phyloP scores from a whole-genome alignment of 2,113 vertebrate genomes.

The Piprites chloris region DNA sequence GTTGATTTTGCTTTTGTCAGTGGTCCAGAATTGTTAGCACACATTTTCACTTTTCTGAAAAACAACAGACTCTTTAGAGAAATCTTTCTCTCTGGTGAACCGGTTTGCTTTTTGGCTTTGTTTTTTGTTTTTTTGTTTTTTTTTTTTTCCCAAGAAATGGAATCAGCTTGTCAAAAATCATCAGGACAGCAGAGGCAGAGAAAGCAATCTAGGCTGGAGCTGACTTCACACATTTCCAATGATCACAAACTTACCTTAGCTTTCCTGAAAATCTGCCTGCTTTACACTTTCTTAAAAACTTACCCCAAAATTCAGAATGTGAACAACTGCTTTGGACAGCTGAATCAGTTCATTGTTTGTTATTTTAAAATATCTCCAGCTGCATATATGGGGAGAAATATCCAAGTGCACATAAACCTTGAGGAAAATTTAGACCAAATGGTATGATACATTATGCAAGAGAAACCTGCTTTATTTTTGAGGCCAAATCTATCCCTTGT shows the following conservation, averaged over 20 bases:
- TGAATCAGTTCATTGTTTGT: constrained; percentile 38
- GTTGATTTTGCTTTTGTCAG: constrained; percentile 73
- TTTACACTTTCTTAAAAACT: background rate
- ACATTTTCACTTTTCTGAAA: constrained; percentile 67
- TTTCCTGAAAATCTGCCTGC: background rate
- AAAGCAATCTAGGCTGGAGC: background rate
- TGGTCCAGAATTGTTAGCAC: constrained; percentile 70
- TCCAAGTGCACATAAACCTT: constrained; percentile 43
- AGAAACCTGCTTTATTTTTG: constrained; percentile 49
- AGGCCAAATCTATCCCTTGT: constrained; percentile 25
- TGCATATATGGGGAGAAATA: constrained; percentile 34
- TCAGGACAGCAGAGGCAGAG: constrained; percentile 11
- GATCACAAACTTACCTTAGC: background rate
- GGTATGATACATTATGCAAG: constrained; percentile 59
- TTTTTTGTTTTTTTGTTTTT: background rate
- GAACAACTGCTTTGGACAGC: constrained; percentile 4
- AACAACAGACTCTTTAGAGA: constrained; percentile 69
- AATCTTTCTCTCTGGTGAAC: constrained; percentile 35
- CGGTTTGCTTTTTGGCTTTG: background rate
- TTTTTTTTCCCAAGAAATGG: background rate
- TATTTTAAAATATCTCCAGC: constrained; percentile 33
- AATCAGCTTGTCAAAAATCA: constrained; percentile 25
- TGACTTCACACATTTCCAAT: background rate
- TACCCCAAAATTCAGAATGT: background rate
- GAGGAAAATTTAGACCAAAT: constrained; percentile 52